Percentiles rank a stretch among this genome's conserved stretches.
Evolutionary conservation across 35 echinoderm and acorn worm species (phyloP).

Genomic region (Hemicentrotus pulcherrimus): DNA sequence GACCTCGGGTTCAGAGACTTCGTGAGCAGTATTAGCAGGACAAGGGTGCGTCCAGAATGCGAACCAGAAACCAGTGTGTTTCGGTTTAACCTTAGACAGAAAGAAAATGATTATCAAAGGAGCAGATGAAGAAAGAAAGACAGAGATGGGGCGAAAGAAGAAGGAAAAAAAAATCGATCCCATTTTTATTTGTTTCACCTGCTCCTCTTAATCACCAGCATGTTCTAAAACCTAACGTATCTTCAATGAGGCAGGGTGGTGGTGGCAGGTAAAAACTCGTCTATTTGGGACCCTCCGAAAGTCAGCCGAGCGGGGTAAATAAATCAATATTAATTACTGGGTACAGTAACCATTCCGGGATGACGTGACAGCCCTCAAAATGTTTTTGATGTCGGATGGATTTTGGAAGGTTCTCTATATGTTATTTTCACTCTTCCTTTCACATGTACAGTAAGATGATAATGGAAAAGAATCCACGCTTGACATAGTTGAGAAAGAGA

Average conservation of each 20-base stretch:
- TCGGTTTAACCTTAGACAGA: neutral
- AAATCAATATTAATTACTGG: conserved; percentile 7
- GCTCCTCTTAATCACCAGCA: neutral
- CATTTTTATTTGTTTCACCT: conserved; percentile 3
- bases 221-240: neutral
- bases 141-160: neutral
- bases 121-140: neutral
- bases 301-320: conserved; percentile 8
- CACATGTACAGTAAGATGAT: too few species aligned
- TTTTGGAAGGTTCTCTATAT: neutral
- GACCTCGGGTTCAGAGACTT: too few species aligned
- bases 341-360: neutral
- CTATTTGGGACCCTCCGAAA: neutral
- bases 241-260: neutral
- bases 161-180: neutral
- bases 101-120: neutral
- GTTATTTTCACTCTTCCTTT: too few species aligned
- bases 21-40: too few species aligned
- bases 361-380: neutral
- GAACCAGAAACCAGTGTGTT: neutral
- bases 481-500: neutral
- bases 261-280: neutral
- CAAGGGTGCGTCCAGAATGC: too few species aligned
- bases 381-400: neutral
- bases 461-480: neutral